Percentiles rank a stretch among this genome's conserved stretches.
These are phyloP conservation scores for Notolepis coatsorum DNA, from an alignment of 2,797 vertebrate species.

Conservation along the genomic window DNA sequence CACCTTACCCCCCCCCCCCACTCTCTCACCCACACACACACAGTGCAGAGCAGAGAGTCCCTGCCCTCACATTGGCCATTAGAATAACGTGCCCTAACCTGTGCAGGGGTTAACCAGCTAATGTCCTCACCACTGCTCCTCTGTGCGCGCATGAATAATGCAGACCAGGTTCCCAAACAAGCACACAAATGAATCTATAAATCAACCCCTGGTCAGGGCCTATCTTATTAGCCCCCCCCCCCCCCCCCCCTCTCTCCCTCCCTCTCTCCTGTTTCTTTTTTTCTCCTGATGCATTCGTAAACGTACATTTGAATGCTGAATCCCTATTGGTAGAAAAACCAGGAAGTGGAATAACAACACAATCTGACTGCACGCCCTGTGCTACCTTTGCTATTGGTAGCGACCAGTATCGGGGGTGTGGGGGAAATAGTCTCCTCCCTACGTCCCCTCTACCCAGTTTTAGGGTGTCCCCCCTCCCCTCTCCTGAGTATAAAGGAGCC, in stretches of 20 bases:
- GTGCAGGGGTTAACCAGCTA: constrained; percentile 80
- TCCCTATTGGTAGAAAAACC: constrained; percentile 58
- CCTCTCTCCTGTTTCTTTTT: constrained; percentile 19
- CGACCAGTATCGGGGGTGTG: no score
- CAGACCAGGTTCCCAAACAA: constrained; percentile 80
- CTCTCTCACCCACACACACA: constrained; percentile 27
- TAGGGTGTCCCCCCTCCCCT: no score
- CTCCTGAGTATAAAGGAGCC: no score
- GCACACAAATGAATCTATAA: constrained; percentile 82
- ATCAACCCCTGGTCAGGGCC: constrained; percentile 70
- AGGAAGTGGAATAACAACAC: constrained; percentile 39
- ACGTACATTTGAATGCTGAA: constrained; percentile 64
- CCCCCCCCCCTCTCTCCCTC: neutral
- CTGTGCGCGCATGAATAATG: constrained; percentile 81
- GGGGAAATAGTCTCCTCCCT: no score
- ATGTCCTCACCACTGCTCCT: constrained; percentile 72
- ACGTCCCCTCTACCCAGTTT: no score
- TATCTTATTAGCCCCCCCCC: constrained; percentile 47
- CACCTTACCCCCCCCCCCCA: constrained; percentile 17
- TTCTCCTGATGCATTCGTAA: constrained; percentile 61
- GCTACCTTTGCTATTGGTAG: no score
- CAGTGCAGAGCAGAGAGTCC: constrained; percentile 49
- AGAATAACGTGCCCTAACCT: constrained; percentile 81
- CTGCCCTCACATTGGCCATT: constrained; percentile 71
- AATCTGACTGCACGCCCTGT: constrained; percentile 6